These are phyloP conservation scores for Pectinophora gossypiella DNA, from an alignment of 1,140 invertebrate species.

Conservation along the genomic window DNA sequence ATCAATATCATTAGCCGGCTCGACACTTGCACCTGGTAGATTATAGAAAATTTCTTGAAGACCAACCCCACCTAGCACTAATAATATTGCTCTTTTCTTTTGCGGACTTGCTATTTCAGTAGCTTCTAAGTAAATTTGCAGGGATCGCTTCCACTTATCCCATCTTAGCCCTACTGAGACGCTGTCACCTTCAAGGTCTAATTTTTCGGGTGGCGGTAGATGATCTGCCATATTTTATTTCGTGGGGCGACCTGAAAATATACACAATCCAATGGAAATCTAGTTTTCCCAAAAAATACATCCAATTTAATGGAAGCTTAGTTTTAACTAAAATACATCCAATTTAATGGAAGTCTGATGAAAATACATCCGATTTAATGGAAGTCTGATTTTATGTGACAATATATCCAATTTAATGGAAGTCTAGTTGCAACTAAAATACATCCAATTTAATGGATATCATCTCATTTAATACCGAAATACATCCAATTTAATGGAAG, in stretches of 20 bases:
- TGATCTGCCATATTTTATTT: background rate
- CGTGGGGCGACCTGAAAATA: conserved; percentile 9
- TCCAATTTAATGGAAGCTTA: background rate
- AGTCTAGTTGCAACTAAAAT: too few species aligned
- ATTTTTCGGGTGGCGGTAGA: conserved; percentile 8
- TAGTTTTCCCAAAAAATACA: background rate
- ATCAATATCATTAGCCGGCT: conserved; percentile 1
- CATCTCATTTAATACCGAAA: too few species aligned
- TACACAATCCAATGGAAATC: background rate
- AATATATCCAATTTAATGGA: too few species aligned
- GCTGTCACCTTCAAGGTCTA: conserved; percentile 22
- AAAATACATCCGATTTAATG: too few species aligned
- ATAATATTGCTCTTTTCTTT: conserved; percentile 24
- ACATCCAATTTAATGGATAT: too few species aligned
- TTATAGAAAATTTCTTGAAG: conserved; percentile 23
- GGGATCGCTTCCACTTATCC: conserved; percentile 25
- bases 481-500: too few species aligned
- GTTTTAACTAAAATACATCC: background rate
- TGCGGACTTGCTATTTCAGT: conserved; percentile 7
- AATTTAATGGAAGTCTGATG: background rate
- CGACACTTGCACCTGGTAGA: conserved; percentile 20
- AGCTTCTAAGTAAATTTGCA: conserved; percentile 19
- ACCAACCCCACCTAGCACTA: conserved; percentile 19
- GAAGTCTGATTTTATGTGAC: too few species aligned
- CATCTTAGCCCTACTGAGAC: conserved; percentile 19